Conservation (phyloP, 1,140 invertebrate genomes). For the Meloidogyne floridensis region DNA sequence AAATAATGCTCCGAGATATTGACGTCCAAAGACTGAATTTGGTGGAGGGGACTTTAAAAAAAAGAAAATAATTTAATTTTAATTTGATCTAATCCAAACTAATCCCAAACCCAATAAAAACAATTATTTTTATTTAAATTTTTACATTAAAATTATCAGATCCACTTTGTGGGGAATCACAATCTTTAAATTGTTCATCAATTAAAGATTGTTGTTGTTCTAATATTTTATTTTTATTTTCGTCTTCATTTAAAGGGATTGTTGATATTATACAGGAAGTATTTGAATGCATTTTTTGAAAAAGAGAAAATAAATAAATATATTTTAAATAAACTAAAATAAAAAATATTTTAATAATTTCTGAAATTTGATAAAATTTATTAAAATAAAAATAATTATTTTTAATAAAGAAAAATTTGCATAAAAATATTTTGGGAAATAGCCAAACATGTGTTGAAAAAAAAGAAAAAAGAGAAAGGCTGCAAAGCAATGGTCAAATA, state of each 20-base stretch:
- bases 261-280: neutral
- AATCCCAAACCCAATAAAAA: no score
- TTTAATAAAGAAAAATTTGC: no score
- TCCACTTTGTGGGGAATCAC: neutral
- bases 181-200: constrained; percentile 7
- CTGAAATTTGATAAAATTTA: no score
- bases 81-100: no score
- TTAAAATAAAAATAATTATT: neutral
- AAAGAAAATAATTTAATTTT: no score
- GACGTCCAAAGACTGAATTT: neutral
- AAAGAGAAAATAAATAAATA: neutral
- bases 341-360: neutral
- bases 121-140: no score
- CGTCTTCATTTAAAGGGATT: constrained; percentile 7
- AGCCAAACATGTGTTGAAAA: no score
- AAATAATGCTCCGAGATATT: constrained; percentile 14
- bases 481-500: no score
- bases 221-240: neutral
- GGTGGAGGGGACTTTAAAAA: no score
- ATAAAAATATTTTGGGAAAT: no score
- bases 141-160: neutral
- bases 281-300: constrained; percentile 9
- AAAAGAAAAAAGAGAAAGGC: no score
- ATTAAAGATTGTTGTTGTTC: neutral
- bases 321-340: neutral